Percentiles rank a stretch among this genome's conserved stretches.
Conservation (phyloP, 2,888 invertebrate genomes). For the Protonemura montana region DNA sequence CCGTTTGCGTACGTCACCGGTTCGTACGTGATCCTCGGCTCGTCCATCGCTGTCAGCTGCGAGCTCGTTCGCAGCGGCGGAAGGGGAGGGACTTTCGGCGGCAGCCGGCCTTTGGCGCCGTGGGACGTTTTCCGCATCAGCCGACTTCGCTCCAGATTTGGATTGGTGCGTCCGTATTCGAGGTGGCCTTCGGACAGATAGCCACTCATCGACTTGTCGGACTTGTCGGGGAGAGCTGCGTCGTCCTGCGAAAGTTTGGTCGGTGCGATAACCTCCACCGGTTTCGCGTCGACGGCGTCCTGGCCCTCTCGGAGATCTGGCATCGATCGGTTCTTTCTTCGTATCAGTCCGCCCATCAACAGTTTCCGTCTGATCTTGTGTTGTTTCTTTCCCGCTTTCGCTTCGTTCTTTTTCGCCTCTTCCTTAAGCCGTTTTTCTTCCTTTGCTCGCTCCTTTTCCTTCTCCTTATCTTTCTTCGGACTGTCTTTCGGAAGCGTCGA, state of each 20-base stretch:
- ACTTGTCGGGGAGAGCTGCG: constrained; percentile 72
- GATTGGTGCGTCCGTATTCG: constrained; percentile 72
- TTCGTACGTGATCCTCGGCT: constrained; percentile 50
- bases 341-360: constrained; percentile 87
- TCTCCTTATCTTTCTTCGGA: constrained; percentile 53
- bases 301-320: constrained; percentile 88
- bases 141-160: constrained; percentile 84
- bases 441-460: constrained; percentile 62
- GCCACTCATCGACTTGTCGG: constrained; percentile 68
- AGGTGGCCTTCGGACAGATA: constrained; percentile 88
- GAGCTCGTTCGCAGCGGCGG: constrained; percentile 83
- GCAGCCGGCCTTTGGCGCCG: constrained; percentile 80
- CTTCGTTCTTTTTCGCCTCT: constrained; percentile 37
- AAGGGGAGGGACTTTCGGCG: constrained; percentile 85
- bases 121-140: constrained; percentile 90
- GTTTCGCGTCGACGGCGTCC: constrained; percentile 45
- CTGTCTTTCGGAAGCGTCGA: constrained; percentile 52
- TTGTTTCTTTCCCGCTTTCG: constrained; percentile 78
- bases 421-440: constrained; percentile 60
- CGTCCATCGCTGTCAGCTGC: constrained; percentile 72
- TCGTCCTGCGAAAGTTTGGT: constrained; percentile 64
- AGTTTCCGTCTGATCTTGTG: constrained; percentile 88
- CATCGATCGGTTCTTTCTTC: constrained; percentile 89
- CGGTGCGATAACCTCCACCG: constrained; percentile 47
- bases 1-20: constrained; percentile 59